phyloP scores from a whole-genome alignment of 2,888 invertebrate species.

The Idaea dimidiata region DNA sequence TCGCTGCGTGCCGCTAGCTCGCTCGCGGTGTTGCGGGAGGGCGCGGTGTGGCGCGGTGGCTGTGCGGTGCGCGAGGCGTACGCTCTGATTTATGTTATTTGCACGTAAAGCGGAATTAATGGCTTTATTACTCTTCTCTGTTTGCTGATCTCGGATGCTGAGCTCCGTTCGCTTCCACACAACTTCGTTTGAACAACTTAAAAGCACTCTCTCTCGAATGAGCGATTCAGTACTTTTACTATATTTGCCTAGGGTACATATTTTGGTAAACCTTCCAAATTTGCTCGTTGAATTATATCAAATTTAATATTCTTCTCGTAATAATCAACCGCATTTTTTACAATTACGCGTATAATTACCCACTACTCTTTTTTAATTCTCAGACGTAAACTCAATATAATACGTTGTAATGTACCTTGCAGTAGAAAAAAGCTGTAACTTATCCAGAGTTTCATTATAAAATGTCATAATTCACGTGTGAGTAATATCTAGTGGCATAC shows the following conservation, averaged over 20 bases:
- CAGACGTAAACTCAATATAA: conserved; percentile 26
- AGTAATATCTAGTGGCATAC: conserved; percentile 70
- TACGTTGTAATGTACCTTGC: conserved; percentile 16
- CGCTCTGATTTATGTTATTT: conserved; percentile 79
- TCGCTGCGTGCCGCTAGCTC: conserved; percentile 54
- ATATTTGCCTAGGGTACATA: conserved; percentile 36
- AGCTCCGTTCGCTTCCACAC: conserved; percentile 53
- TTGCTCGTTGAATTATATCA: conserved; percentile 9
- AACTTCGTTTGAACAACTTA: conserved; percentile 52
- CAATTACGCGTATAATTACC: not conserved
- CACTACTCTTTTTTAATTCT: not conserved
- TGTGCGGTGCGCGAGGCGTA: conserved; percentile 43
- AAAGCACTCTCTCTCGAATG: conserved; percentile 58
- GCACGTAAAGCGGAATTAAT: conserved; percentile 79
- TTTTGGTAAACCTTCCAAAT: conserved; percentile 20
- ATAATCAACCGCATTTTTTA: not conserved
- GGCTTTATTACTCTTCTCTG: conserved; percentile 77
- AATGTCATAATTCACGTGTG: conserved; percentile 70
- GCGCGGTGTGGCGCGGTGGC: conserved; percentile 36
- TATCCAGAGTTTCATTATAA: conserved; percentile 65
- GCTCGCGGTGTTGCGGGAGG: conserved; percentile 63
- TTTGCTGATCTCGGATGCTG: conserved; percentile 67
- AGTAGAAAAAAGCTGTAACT: conserved; percentile 46
- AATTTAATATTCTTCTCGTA: not conserved
- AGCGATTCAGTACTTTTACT: conserved; percentile 55